Evolutionary conservation across 2,888 invertebrate genomes (phyloP).

Genomic region (Plebejus argus): DNA sequence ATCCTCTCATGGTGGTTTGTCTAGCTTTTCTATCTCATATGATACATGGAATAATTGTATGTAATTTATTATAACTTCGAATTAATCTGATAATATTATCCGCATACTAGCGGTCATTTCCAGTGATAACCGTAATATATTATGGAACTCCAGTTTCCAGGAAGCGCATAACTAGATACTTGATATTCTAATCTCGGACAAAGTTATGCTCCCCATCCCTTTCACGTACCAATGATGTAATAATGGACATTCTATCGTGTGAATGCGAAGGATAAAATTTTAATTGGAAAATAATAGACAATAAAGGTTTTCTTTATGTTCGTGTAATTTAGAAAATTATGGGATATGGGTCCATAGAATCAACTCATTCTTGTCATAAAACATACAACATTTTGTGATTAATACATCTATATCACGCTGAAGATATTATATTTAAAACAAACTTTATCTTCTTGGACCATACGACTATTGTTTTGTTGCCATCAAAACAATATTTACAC

Average conservation of each 20-base stretch:
- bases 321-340: too few relatives aligned
- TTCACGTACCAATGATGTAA: conserved; percentile 7
- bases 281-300: too few relatives aligned
- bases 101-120: background rate
- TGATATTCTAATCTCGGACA: conserved; percentile 8
- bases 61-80: background rate
- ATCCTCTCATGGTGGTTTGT: too few relatives aligned
- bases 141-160: background rate
- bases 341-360: too few relatives aligned
- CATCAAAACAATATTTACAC: background rate
- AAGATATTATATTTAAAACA: too few relatives aligned
- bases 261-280: too few relatives aligned
- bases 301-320: too few relatives aligned
- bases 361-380: too few relatives aligned
- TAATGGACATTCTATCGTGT: background rate
- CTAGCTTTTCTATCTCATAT: background rate
- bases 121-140: background rate
- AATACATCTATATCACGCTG: too few relatives aligned
- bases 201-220: background rate
- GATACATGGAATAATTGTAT: background rate
- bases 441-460: too few relatives aligned
- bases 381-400: too few relatives aligned
- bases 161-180: background rate
- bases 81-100: background rate
- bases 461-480: too few relatives aligned